A percentile compares a stretch with the other conserved stretches of the same genome.
phyloP scores from a whole-genome alignment of 2,797 vertebrate genomes.

The Florisuga fusca region DNA sequence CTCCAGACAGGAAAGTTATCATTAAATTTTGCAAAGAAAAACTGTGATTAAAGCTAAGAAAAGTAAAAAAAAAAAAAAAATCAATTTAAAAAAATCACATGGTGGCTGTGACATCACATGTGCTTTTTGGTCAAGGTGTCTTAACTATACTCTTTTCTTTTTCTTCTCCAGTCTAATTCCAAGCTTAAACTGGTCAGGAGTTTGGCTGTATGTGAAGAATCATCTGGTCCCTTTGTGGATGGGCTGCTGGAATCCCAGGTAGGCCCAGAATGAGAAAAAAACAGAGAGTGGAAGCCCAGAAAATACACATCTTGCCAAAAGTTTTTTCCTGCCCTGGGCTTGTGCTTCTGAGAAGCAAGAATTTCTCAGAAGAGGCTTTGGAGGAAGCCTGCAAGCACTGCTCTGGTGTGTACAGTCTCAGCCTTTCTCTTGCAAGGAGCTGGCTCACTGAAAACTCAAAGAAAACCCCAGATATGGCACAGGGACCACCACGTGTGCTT shows the following conservation, averaged over 20 bases:
- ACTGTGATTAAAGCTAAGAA: too few species aligned
- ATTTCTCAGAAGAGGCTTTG: not conserved
- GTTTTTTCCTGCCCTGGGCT: not conserved
- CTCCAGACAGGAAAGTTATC: not conserved
- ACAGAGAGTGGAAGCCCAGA: not conserved
- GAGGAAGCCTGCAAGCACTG: not conserved
- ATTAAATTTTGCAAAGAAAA: not conserved
- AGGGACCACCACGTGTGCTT: not conserved
- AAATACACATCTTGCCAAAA: not conserved
- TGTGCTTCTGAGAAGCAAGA: not conserved
- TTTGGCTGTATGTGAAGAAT: constrained; percentile 97
- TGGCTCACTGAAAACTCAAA: not conserved
- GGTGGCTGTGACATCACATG: too few species aligned
- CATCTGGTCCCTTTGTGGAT: constrained; percentile 89
- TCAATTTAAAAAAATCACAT: too few species aligned
- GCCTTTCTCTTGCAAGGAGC: not conserved
- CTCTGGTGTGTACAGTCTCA: not conserved
- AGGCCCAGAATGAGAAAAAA: not conserved
- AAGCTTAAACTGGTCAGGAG: constrained; percentile 97
- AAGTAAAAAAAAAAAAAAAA: too few species aligned
- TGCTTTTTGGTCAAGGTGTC: not conserved
- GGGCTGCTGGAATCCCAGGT: constrained; percentile 91
- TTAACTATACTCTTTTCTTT: not conserved
- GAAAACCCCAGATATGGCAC: not conserved
- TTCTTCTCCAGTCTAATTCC: constrained; percentile 89